Percentiles rank a stretch among this genome's conserved stretches.
Conservation (phyloP, 2,888 invertebrate genomes). For the Agapostemon virescens region DNA sequence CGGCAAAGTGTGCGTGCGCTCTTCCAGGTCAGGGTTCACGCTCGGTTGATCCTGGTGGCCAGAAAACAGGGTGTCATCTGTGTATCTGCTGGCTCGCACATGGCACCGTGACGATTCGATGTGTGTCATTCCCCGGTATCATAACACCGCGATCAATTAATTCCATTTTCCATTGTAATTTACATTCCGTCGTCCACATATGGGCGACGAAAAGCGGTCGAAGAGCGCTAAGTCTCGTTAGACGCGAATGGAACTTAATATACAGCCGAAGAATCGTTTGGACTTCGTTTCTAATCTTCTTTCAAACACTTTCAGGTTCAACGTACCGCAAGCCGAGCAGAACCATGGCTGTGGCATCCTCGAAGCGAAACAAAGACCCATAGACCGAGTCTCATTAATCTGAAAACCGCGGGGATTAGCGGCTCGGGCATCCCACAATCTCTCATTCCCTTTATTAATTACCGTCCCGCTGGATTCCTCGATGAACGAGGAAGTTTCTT, state of each 20-base stretch:
- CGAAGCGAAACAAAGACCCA: slow-evolving; percentile 3
- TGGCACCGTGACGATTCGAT: neutral
- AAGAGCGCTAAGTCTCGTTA: too few relatives aligned
- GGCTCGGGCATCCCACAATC: neutral
- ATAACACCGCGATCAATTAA: neutral
- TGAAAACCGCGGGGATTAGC: neutral
- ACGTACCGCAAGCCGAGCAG: slow-evolving; percentile 6
- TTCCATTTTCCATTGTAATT: neutral
- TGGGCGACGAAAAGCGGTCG: too few relatives aligned
- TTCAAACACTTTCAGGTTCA: slow-evolving; percentile 14
- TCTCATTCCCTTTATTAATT: slow-evolving; percentile 36
- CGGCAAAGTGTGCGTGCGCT: slow-evolving; percentile 52
- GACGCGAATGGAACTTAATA: too few relatives aligned
- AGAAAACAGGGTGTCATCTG: slow-evolving; percentile 21
- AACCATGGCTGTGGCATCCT: neutral
- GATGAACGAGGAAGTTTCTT: slow-evolving; percentile 33
- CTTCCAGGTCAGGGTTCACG: slow-evolving; percentile 62
- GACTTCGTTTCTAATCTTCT: neutral
- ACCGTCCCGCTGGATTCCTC: slow-evolving; percentile 25
- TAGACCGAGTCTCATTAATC: neutral
- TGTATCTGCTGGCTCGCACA: neutral
- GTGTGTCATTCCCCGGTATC: neutral
- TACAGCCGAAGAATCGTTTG: neutral
- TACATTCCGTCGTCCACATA: too few relatives aligned
- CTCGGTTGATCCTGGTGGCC: slow-evolving; percentile 46